Percentiles rank a stretch among this genome's conserved stretches.
These are phyloP conservation scores for Sylvilagus bachmani DNA, from an alignment of 2,113 vertebrate species.

Conservation along the genomic window DNA sequence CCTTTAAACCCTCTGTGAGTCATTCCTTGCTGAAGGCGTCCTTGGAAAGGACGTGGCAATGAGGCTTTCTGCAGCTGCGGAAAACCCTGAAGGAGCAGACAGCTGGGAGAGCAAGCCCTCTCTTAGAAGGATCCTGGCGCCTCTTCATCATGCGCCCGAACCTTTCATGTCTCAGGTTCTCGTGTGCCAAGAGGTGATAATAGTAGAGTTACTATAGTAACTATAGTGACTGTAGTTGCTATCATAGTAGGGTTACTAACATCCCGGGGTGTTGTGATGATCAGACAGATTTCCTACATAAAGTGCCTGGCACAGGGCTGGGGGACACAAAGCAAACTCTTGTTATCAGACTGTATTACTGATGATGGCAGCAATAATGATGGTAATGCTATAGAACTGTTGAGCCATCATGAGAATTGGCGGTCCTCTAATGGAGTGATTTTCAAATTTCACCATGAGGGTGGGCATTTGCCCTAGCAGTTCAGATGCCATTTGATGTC, in stretches of 20 bases:
- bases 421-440: neutral
- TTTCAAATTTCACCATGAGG: neutral
- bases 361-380: neutral
- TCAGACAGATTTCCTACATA: neutral
- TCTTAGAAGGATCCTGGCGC: neutral
- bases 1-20: neutral
- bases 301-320: neutral
- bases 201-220: neutral
- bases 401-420: neutral
- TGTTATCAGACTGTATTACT: neutral
- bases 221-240: too few species aligned
- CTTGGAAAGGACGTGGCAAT: neutral
- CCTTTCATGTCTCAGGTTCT: neutral
- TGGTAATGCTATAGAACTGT: neutral
- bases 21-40: neutral
- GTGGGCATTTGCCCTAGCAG: too few species aligned
- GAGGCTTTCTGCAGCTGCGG: neutral
- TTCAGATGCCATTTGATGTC: too few species aligned
- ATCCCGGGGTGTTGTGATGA: neutral
- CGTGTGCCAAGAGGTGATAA: neutral
- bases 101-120: neutral
- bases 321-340: neutral
- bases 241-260: neutral
- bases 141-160: neutral
- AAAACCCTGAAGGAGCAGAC: neutral